phyloP scores from a whole-genome alignment of 2,113 vertebrate species.

The Sinocyclocheilus grahami region DNA sequence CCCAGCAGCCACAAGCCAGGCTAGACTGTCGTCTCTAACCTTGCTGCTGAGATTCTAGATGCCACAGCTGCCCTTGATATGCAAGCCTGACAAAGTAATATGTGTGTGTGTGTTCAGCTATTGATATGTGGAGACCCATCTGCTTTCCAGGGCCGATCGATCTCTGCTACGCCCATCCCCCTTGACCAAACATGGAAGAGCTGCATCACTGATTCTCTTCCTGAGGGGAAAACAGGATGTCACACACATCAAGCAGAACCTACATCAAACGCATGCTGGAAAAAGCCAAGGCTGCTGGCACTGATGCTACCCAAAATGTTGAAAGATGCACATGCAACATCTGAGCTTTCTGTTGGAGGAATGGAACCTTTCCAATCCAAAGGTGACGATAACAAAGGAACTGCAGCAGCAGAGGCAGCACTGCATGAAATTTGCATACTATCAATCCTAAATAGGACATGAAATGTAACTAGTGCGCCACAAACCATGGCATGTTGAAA shows the following conservation, averaged over 20 bases:
- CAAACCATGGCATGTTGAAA: neutral
- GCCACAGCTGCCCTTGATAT: conserved; percentile 27
- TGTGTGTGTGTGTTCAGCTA: conserved; percentile 9
- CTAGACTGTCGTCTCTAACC: conserved; percentile 64
- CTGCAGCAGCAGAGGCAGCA: neutral
- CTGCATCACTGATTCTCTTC: neutral
- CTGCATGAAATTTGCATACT: neutral
- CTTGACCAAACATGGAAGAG: conserved; percentile 36
- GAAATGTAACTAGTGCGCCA: neutral
- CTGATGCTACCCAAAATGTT: conserved; percentile 2
- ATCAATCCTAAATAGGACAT: neutral
- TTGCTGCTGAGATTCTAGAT: conserved; percentile 50
- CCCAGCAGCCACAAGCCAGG: conserved; percentile 55
- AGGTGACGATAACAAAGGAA: neutral
- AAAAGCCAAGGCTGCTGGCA: conserved; percentile 14
- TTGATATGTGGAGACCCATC: conserved; percentile 36
- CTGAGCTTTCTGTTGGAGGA: neutral
- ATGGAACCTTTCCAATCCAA: neutral
- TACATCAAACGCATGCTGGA: conserved; percentile 20
- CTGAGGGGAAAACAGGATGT: conserved; percentile 16
- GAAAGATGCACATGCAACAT: conserved; percentile 13
- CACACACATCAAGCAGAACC: conserved; percentile 21
- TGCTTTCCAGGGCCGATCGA: conserved; percentile 42
- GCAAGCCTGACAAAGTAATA: conserved; percentile 21
- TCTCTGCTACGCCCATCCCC: neutral